Evolutionary conservation across 2,113 vertebrate species (phyloP).

Genomic region (Aix galericulata): DNA sequence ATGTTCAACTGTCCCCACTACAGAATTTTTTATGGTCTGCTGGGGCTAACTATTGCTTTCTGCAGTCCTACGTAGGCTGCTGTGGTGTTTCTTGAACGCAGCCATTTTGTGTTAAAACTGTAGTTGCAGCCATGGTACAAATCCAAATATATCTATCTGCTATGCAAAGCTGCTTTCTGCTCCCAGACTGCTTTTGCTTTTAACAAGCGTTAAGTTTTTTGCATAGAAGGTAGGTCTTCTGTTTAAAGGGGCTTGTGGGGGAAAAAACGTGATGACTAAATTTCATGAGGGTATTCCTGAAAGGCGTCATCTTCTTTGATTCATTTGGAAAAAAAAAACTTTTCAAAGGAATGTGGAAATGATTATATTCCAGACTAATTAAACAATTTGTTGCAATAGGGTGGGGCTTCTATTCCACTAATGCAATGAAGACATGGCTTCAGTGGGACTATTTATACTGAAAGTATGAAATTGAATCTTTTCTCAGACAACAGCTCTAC

Average conservation of each 20-base stretch:
- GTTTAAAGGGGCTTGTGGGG: not conserved
- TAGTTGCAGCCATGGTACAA: not conserved
- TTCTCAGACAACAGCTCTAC: not conserved
- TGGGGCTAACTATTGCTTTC: not conserved
- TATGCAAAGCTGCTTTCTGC: constrained; percentile 41
- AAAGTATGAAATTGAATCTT: not conserved
- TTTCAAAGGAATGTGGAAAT: constrained; percentile 3
- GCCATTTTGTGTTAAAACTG: constrained; percentile 11
- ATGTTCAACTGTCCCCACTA: not conserved
- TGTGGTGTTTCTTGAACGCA: not conserved
- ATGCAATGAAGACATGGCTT: not conserved
- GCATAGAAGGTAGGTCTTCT: not conserved
- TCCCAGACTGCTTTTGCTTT: constrained; percentile 16
- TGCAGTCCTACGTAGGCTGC: not conserved
- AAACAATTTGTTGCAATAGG: not conserved
- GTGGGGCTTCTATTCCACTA: not conserved
- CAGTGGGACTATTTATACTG: constrained; percentile 1
- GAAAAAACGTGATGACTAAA: not conserved
- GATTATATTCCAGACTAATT: not conserved
- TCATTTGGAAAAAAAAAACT: not conserved
- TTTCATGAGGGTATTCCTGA: constrained; percentile 8
- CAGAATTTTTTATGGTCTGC: not conserved
- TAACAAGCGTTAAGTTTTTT: constrained; percentile 21
- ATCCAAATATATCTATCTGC: constrained; percentile 11
- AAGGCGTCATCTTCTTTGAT: not conserved